A percentile compares a stretch with the other conserved stretches of the same genome.
phyloP scores from a whole-genome alignment of 2,888 invertebrate genomes.

The Hofmannophila pseudospretella region DNA sequence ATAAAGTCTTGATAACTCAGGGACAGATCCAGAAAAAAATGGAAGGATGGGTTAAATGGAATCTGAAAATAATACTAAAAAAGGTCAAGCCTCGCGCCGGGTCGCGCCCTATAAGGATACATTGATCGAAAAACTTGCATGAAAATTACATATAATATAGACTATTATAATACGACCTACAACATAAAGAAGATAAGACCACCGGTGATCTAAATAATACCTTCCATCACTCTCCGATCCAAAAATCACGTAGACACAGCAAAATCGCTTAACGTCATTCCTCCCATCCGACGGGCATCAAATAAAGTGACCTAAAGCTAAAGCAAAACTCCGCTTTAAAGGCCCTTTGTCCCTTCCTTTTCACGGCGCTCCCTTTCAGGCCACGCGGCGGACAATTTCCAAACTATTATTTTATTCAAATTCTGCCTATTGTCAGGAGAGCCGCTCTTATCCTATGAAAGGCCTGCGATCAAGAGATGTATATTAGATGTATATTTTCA shows the following conservation, averaged over 20 bases:
- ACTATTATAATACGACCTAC: too few relatives aligned
- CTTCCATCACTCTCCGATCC: constrained; percentile 10
- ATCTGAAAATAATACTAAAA: too few relatives aligned
- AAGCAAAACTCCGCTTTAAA: constrained; percentile 29
- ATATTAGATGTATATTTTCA: constrained; percentile 12
- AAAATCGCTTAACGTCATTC: constrained; percentile 2
- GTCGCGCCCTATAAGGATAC: too few relatives aligned
- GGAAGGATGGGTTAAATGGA: too few relatives aligned
- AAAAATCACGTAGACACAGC: neutral
- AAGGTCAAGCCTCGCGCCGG: too few relatives aligned
- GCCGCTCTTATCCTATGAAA: constrained; percentile 31
- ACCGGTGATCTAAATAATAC: too few relatives aligned
- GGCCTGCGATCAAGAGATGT: constrained; percentile 18
- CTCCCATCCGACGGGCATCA: constrained; percentile 23
- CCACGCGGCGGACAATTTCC: constrained; percentile 42
- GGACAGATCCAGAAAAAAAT: too few relatives aligned
- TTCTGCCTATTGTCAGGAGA: constrained; percentile 41
- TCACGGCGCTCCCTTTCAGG: constrained; percentile 22
- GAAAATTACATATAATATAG: too few relatives aligned
- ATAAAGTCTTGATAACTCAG: too few relatives aligned
- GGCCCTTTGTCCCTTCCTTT: constrained; percentile 37
- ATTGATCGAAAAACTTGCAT: too few relatives aligned
- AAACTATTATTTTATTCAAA: constrained; percentile 70
- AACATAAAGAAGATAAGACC: too few relatives aligned
- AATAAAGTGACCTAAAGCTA: constrained; percentile 37